These are phyloP conservation scores for Erethizon dorsatum DNA, from an alignment of 2,797 vertebrate genomes.

Conservation along the genomic window DNA sequence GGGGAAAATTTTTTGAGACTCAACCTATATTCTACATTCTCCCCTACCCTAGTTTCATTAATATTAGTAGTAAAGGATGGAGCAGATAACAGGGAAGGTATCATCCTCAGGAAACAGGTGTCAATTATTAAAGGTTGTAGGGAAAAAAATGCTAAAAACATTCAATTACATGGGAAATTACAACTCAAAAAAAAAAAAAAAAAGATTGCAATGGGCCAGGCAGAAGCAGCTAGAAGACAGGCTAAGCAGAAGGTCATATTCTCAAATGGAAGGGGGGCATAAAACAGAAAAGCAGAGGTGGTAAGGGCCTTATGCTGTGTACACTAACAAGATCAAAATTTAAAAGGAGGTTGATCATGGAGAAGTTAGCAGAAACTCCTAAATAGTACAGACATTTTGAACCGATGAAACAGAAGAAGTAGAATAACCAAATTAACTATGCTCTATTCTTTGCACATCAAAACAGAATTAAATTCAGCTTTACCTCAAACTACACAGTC, in stretches of 20 bases:
- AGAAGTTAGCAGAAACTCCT: neutral
- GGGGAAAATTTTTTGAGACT: neutral
- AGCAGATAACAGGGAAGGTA: neutral
- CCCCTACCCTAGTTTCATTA: neutral
- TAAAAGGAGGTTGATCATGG: neutral
- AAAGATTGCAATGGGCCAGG: neutral
- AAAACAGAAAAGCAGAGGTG: slow-evolving; percentile 10
- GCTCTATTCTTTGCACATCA: slow-evolving; percentile 57
- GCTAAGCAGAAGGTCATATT: neutral
- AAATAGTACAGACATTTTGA: neutral
- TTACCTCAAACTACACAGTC: slow-evolving; percentile 56
- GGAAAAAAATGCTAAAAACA: slow-evolving; percentile 54
- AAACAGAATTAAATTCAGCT: slow-evolving; percentile 66
- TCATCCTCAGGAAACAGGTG: slow-evolving; percentile 13
- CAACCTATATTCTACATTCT: neutral
- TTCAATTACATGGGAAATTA: neutral
- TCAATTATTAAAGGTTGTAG: slow-evolving; percentile 19
- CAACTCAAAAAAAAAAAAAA: neutral
- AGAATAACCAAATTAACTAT: slow-evolving; percentile 41
- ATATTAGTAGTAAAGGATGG: neutral
- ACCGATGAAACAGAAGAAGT: slow-evolving; percentile 16
- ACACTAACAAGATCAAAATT: neutral
- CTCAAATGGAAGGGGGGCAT: neutral
- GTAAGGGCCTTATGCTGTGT: neutral
- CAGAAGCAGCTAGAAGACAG: neutral